Evolutionary conservation across 2,113 vertebrate species (phyloP).

Genomic region (Hyperoodon ampullatus): DNA sequence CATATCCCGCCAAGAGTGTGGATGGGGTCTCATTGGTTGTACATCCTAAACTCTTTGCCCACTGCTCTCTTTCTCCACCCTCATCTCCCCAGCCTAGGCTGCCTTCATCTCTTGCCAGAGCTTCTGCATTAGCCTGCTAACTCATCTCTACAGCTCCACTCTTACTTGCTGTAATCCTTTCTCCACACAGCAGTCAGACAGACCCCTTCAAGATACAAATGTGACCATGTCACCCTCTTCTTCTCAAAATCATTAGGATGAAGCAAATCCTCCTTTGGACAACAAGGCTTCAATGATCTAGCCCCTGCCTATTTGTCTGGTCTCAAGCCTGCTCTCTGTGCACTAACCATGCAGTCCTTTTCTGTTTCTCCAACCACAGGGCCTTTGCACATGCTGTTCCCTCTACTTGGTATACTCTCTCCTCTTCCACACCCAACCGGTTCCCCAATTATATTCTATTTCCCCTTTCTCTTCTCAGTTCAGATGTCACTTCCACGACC

Average conservation of each 20-base stretch:
- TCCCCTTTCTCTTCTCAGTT: background rate
- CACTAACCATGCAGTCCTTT: background rate
- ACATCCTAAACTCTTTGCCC: background rate
- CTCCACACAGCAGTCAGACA: background rate
- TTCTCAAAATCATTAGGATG: background rate
- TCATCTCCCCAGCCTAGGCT: background rate
- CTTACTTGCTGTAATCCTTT: background rate
- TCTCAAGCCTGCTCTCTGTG: background rate
- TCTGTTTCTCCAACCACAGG: background rate
- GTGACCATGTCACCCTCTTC: background rate
- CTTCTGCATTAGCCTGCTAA: background rate
- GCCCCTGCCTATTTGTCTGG: no score
- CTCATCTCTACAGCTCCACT: background rate
- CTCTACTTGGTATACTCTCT: background rate
- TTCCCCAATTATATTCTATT: background rate
- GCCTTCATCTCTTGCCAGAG: background rate
- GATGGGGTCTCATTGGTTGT: fast-evolving
- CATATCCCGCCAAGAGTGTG: background rate
- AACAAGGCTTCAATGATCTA: background rate
- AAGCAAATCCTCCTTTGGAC: background rate
- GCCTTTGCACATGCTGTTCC: background rate
- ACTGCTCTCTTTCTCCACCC: background rate
- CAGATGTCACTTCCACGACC: background rate
- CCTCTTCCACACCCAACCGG: background rate
- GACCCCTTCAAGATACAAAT: background rate